Base-by-base conservation (phyloP, 2,797 vertebrate genomes). In the Sandelia bainsii region DNA sequence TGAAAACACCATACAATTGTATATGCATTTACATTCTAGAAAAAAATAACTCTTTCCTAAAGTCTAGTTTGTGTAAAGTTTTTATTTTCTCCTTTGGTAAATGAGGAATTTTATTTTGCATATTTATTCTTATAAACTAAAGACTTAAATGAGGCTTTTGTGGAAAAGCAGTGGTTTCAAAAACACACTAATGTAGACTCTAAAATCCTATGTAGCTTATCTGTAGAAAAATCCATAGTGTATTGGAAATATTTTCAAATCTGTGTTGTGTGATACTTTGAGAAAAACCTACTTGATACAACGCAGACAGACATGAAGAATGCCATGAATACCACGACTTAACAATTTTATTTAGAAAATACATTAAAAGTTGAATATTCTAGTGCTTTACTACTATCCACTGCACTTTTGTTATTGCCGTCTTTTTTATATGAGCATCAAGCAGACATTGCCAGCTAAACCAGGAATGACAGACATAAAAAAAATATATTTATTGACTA, bases 401-500 rank as follows among this genome's bases (percentile, higher is more conserved):
- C 23, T 25, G 1, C 23, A 13, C 3, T 42, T 42, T 37, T 54
- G 56, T 70, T 32, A 23, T 54, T 8, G 54, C 48, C 22, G 32
- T 56, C 4, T 25, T 71, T 25, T 81, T 69, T 56, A 50, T 57
- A 22, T 48, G 39, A 64, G 29, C 9, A 17, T 60, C 50, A 22
- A 62, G 50, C 54, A 58, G 64, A 58, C 40, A 23, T 2, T 54
- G 42, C 25, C 52, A 56, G 45, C 29, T 61, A 14, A 75, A 44
- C 69, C 61, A n/a, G 57, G 34, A 72, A 27, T 64, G 77, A 84
- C 71, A 53, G 48, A 60, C 48, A 69, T 72, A 44, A 70, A 50
- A 70, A 53, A 32, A 75, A 77, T 3, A 44, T 68, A 78, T 74
- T 77, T 76, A 76, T 64, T 72, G 61, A 51, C 49, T 29, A 59